These are phyloP conservation scores for Galago senegalensis DNA, from an alignment of 2,797 vertebrate species.

Conservation along the genomic window DNA sequence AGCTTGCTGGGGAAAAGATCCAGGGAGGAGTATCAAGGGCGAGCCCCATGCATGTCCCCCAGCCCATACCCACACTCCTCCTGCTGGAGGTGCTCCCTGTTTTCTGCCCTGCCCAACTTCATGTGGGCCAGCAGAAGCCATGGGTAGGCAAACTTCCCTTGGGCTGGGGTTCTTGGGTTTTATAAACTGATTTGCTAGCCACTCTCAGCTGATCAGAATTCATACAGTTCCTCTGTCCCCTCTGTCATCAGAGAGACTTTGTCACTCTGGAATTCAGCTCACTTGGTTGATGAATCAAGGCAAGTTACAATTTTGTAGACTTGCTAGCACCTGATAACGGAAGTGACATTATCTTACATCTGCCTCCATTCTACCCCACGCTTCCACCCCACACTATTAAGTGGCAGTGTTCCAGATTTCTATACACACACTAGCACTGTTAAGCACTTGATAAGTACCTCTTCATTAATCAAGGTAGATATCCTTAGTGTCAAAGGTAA, in stretches of 20 bases:
- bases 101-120: neutral
- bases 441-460: neutral
- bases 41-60: neutral
- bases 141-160: neutral
- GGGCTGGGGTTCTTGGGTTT: neutral
- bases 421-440: neutral
- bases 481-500: neutral
- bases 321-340: neutral
- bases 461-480: neutral
- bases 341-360: neutral
- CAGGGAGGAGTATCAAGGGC: neutral
- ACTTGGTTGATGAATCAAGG: neutral
- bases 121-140: neutral
- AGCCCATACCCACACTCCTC: neutral
- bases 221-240: neutral
- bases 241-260: neutral
- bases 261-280: conserved; percentile 1
- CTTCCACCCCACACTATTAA: neutral
- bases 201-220: neutral
- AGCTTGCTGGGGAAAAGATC: neutral
- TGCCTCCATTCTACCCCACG: neutral
- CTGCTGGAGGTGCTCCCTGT: neutral
- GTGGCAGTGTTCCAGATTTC: neutral
- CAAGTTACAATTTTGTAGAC: neutral
- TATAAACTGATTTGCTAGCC: neutral